These are phyloP conservation scores for Cyrtodaria siliqua DNA, from an alignment of 2,888 invertebrate genomes.

Conservation along the genomic window DNA sequence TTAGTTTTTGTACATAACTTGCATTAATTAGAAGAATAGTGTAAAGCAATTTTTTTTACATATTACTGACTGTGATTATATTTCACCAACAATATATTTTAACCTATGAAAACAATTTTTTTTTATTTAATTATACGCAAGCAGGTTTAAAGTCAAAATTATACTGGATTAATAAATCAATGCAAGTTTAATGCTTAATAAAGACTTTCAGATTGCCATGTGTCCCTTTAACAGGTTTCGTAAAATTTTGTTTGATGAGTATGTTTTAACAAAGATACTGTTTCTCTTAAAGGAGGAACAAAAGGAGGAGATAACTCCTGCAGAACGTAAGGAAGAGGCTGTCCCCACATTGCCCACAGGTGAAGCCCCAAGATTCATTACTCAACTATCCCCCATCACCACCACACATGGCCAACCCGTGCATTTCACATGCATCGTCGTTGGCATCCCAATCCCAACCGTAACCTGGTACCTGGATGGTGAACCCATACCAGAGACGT, in stretches of 20 bases:
- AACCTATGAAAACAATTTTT: too few species aligned
- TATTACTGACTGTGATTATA: too few species aligned
- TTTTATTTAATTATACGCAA: conserved; percentile 1
- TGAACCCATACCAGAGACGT: conserved; percentile 87
- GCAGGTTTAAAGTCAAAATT: too few species aligned
- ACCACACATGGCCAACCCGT: conserved; percentile 76
- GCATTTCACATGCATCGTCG: conserved; percentile 76
- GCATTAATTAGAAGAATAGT: too few species aligned
- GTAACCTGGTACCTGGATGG: conserved; percentile 95
- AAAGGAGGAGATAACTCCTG: conserved; percentile 50
- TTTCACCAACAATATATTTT: too few species aligned
- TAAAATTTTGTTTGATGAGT: neutral
- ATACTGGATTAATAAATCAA: too few species aligned
- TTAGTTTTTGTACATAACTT: too few species aligned
- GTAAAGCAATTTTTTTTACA: too few species aligned
- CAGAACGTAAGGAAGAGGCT: conserved; percentile 69
- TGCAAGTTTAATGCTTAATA: too few species aligned
- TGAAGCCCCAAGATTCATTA: conserved; percentile 74
- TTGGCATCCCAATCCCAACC: conserved; percentile 83
- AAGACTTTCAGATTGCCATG: too few species aligned
- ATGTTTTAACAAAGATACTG: too few species aligned
- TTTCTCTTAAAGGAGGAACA: too few species aligned
- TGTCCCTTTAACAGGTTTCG: neutral
- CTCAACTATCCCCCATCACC: conserved; percentile 72
- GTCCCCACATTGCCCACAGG: conserved; percentile 64